These are phyloP conservation scores for Empidonax traillii DNA, from an alignment of 2,113 vertebrate species.

Conservation along the genomic window DNA sequence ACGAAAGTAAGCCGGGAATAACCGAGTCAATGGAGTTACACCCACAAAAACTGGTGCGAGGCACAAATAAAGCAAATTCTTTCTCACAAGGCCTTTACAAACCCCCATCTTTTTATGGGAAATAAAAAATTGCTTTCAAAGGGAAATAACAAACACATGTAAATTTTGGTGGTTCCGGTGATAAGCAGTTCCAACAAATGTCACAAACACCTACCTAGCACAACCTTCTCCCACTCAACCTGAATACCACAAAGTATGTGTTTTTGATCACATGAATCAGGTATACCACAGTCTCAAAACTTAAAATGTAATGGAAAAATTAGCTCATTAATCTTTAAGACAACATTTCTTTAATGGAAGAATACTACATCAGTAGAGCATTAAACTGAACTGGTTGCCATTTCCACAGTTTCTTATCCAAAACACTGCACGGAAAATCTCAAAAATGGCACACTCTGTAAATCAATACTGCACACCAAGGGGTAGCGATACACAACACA, in stretches of 20 bases:
- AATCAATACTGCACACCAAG: neutral
- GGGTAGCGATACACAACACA: neutral
- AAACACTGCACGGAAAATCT: constrained; percentile 7
- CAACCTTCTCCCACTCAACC: constrained; percentile 53
- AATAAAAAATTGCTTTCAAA: constrained; percentile 69
- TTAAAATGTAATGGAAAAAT: constrained; percentile 46
- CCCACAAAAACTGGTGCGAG: neutral
- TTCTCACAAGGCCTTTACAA: constrained; percentile 38
- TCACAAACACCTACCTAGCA: constrained; percentile 63
- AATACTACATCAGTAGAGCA: neutral
- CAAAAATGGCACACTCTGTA: neutral
- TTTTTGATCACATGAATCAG: constrained; percentile 49
- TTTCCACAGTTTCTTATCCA: constrained; percentile 27
- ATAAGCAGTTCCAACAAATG: constrained; percentile 72
- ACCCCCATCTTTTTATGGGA: constrained; percentile 46
- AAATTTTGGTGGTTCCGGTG: constrained; percentile 65
- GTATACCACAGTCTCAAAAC: constrained; percentile 40
- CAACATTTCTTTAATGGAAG: constrained; percentile 34
- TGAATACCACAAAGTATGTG: constrained; percentile 54
- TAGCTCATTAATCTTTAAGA: constrained; percentile 62
- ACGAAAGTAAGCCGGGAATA: neutral
- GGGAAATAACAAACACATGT: constrained; percentile 70
- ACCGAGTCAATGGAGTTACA: neutral
- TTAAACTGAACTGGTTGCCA: neutral
- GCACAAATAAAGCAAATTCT: neutral